These are phyloP conservation scores for Coecobrya sp. DNA, from an alignment of 2,888 invertebrate genomes.

Conservation along the genomic window DNA sequence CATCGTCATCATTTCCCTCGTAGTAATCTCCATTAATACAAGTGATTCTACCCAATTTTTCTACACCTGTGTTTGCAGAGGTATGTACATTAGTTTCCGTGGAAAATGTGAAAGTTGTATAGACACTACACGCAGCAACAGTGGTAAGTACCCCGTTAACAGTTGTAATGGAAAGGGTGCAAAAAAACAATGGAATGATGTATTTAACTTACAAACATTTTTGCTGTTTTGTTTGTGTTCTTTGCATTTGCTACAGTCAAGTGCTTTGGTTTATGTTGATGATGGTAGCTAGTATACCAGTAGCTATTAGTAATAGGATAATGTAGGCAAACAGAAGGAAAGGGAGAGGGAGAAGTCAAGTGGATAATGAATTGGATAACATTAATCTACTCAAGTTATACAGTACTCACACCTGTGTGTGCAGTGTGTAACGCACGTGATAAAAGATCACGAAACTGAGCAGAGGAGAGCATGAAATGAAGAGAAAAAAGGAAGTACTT, in stretches of 20 bases:
- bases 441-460: conserved; percentile 7
- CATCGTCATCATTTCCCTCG: background rate
- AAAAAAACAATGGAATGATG: background rate
- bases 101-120: conserved; percentile 46
- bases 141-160: background rate
- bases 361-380: conserved; percentile 34
- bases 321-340: background rate
- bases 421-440: conserved; percentile 14
- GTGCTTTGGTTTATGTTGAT: background rate
- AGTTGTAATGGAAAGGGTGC: background rate
- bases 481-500: conserved; percentile 37
- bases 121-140: no score
- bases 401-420: conserved; percentile 35
- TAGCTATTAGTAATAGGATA: background rate
- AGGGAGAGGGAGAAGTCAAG: background rate
- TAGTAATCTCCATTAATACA: background rate
- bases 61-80: background rate
- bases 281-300: background rate
- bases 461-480: conserved; percentile 25
- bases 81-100: background rate
- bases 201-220: no score
- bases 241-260: background rate
- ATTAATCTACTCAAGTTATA: conserved; percentile 26
- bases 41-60: background rate
- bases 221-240: background rate